Conservation (phyloP, 2,888 invertebrate genomes). For the Ichneumoninae sp. region DNA sequence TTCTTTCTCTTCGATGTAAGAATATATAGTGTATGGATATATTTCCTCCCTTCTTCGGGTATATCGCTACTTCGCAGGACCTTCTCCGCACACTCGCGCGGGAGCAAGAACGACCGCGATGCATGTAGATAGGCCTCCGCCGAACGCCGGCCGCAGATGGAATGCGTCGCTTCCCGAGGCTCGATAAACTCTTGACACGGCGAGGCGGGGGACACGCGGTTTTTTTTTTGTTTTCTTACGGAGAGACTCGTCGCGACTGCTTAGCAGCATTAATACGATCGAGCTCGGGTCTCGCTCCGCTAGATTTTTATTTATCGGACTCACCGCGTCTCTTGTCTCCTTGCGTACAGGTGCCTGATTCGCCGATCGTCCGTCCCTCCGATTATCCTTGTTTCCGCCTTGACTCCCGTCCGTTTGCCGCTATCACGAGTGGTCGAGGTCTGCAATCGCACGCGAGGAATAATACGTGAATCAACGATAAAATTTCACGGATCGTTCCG, state of each 20-base stretch:
- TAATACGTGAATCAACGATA: not conserved
- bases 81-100: constrained; percentile 25
- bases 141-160: constrained; percentile 54
- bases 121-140: constrained; percentile 77
- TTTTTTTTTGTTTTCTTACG: not conserved
- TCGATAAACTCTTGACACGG: constrained; percentile 15
- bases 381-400: no score
- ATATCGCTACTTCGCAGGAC: constrained; percentile 13
- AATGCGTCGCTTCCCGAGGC: constrained; percentile 58
- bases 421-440: no score
- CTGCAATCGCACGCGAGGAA: not conserved
- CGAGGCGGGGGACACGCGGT: not conserved
- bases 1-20: constrained; percentile 2
- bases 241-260: not conserved
- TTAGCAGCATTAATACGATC: not conserved
- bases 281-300: not conserved
- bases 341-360: no score
- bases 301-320: not conserved
- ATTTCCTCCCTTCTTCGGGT: constrained; percentile 64
- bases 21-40: constrained; percentile 6
- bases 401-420: no score
- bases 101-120: constrained; percentile 61
- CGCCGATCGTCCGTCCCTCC: no score
- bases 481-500: not conserved
- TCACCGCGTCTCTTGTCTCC: no score